phyloP scores from a whole-genome alignment of 1,140 invertebrate genomes.

The Lepidurus packardi region DNA sequence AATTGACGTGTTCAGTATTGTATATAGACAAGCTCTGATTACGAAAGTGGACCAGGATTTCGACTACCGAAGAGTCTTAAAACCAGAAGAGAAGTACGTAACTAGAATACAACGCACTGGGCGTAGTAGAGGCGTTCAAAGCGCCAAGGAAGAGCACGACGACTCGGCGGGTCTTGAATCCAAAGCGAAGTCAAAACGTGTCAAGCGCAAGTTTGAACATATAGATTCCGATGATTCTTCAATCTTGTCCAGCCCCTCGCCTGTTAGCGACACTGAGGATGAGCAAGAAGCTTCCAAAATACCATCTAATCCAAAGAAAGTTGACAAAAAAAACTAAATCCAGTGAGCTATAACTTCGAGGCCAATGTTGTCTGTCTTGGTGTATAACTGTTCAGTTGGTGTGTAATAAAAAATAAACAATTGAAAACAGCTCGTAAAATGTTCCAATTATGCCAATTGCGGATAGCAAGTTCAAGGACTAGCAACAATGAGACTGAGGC shows the following conservation, averaged over 20 bases:
- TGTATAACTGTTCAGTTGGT: too few relatives aligned
- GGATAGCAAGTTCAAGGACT: not conserved
- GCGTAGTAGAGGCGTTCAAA: not conserved
- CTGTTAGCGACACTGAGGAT: constrained; percentile 32
- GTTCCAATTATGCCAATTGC: not conserved
- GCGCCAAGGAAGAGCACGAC: not conserved
- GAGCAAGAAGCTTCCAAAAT: not conserved
- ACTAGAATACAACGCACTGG: constrained; percentile 36
- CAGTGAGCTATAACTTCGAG: too few relatives aligned
- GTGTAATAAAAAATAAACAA: not conserved
- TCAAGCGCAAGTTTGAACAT: not conserved
- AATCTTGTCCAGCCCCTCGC: constrained; percentile 28
- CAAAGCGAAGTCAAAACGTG: not conserved
- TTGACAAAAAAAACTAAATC: too few relatives aligned
- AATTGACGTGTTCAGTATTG: not conserved
- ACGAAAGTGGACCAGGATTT: constrained; percentile 56
- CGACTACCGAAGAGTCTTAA: constrained; percentile 51
- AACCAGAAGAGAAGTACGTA: constrained; percentile 48
- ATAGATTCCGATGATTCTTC: constrained; percentile 27
- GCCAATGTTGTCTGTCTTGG: too few relatives aligned
- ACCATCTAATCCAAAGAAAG: not conserved
- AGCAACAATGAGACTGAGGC: not conserved
- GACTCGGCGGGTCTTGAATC: constrained; percentile 14
- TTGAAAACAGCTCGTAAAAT: not conserved
- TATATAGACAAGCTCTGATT: constrained; percentile 44